A percentile compares a stretch with the other conserved stretches of the same genome.
Conservation (phyloP, 2,113 vertebrate genomes). For the Channa argus region DNA sequence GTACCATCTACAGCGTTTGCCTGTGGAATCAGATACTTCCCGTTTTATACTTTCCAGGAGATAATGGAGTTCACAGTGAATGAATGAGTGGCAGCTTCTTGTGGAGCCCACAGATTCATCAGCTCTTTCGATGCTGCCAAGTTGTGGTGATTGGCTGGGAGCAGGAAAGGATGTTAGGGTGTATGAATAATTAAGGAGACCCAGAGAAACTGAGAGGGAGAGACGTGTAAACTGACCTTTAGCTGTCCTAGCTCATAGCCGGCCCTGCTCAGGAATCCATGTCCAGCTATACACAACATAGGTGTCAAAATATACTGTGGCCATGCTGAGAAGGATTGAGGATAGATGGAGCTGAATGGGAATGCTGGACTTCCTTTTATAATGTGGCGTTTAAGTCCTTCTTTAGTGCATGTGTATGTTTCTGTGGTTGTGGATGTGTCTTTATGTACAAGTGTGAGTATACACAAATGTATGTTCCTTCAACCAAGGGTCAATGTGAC, state of each 20-base stretch:
- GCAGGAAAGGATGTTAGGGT: slow-evolving; percentile 69
- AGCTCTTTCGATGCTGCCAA: slow-evolving; percentile 52
- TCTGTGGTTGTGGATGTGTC: background rate
- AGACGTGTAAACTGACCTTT: slow-evolving; percentile 77
- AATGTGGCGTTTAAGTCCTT: slow-evolving; percentile 11
- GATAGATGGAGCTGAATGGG: background rate
- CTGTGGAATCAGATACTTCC: slow-evolving; percentile 73
- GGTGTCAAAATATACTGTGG: slow-evolving; percentile 21
- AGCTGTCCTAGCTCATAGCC: slow-evolving; percentile 41
- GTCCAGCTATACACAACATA: slow-evolving; percentile 10
- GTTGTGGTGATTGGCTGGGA: slow-evolving; percentile 69
- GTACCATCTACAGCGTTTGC: slow-evolving; percentile 32
- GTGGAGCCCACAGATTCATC: slow-evolving; percentile 58
- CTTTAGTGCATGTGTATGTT: slow-evolving; percentile 3
- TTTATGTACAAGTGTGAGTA: background rate
- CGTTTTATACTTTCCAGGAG: slow-evolving; percentile 55
- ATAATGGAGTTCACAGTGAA: slow-evolving; percentile 66
- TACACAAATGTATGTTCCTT: slow-evolving; percentile 44
- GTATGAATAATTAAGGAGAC: slow-evolving; percentile 79
- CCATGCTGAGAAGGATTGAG: slow-evolving; percentile 34
- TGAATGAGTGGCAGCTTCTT: slow-evolving; percentile 68
- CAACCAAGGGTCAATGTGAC: slow-evolving; percentile 63
- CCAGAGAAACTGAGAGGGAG: slow-evolving; percentile 50
- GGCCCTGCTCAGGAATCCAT: slow-evolving; percentile 52
- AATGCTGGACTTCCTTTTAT: slow-evolving; percentile 17